Evolutionary conservation across 2,888 invertebrate species (phyloP).

Genomic region (Papilio protenor): DNA sequence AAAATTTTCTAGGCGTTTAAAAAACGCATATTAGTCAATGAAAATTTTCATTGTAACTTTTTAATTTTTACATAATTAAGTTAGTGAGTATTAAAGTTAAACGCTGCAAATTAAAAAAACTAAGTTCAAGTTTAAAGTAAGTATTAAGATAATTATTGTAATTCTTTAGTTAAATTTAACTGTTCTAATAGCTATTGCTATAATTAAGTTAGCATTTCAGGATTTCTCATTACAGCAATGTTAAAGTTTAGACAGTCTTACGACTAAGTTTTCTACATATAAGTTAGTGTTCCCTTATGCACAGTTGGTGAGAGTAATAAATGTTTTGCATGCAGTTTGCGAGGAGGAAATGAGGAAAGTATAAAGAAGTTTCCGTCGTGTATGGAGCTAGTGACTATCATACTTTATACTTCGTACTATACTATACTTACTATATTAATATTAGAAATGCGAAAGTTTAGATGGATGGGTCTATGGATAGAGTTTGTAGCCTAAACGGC

Average conservation of each 20-base stretch:
- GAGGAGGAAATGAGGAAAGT: background rate
- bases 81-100: background rate
- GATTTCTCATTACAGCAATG: background rate
- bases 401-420: no score
- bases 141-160: background rate
- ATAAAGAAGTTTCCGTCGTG: background rate
- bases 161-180: background rate
- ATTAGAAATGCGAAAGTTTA: background rate
- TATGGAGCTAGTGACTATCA: background rate
- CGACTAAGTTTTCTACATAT: conserved; percentile 5
- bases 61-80: background rate
- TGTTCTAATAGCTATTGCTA: background rate
- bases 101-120: no score
- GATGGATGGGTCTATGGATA: no score
- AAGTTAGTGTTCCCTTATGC: background rate
- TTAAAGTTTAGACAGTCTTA: conserved; percentile 11
- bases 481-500: no score
- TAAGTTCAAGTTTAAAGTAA: background rate
- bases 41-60: no score
- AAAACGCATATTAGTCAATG: no score
- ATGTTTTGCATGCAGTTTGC: conserved; percentile 15
- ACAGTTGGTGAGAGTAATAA: background rate
- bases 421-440: no score
- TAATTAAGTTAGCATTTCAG: background rate
- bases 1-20: no score